Evolutionary conservation across 2,113 vertebrate species (phyloP).

Genomic region (Oncorhynchus tshawytscha): DNA sequence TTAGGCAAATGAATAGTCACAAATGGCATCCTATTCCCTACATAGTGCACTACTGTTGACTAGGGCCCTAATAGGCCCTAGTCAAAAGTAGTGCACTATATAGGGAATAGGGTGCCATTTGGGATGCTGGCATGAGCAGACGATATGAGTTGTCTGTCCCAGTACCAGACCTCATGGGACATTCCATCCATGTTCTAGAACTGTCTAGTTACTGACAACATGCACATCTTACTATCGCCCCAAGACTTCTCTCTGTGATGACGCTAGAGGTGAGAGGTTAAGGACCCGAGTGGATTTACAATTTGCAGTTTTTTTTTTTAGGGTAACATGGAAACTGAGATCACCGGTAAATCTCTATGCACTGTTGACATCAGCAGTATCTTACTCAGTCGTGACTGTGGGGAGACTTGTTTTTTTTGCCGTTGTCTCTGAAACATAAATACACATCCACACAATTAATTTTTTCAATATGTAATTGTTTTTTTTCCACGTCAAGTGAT

Average conservation of each 20-base stretch:
- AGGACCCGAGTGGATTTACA: no score
- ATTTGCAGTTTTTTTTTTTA: neutral
- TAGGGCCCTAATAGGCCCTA: no score
- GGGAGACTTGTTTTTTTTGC: neutral
- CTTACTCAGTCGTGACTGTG: neutral
- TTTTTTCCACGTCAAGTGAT: neutral
- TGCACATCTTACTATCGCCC: no score
- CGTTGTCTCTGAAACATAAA: neutral
- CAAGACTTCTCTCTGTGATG: neutral
- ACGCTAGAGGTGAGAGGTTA: slow-evolving; percentile 3
- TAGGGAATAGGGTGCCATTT: no score
- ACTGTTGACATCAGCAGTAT: slow-evolving; percentile 9
- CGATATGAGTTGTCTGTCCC: neutral
- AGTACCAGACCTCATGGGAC: slow-evolving; percentile 31
- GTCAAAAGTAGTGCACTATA: no score
- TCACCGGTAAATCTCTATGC: slow-evolving; percentile 33
- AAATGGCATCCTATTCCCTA: no score
- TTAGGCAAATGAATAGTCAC: neutral
- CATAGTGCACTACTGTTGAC: no score
- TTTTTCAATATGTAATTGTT: neutral
- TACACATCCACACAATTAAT: neutral
- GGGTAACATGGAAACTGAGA: slow-evolving; percentile 23
- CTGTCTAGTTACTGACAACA: slow-evolving; percentile 3
- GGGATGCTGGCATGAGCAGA: no score
- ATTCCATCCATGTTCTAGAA: neutral